phyloP scores from a whole-genome alignment of 2,888 invertebrate species.

The Microctonus brassicae region DNA sequence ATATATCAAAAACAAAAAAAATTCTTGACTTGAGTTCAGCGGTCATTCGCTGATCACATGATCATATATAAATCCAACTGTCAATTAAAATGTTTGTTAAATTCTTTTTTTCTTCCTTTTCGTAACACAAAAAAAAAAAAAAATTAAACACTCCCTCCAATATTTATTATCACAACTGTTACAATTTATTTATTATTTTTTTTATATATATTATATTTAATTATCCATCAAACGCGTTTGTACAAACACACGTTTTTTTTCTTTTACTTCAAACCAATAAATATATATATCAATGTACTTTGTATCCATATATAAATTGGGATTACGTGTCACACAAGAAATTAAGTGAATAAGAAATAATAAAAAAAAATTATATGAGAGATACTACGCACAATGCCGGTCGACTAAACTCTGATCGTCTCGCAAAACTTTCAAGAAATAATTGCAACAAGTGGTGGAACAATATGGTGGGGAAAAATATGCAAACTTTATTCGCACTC shows the following conservation, averaged over 20 bases:
- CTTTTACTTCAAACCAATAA: not conserved
- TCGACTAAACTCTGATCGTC: conserved; percentile 41
- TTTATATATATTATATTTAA: not conserved
- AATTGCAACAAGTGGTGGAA: conserved; percentile 31
- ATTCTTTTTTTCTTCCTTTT: not conserved
- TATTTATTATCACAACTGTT: not conserved
- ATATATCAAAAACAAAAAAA: not conserved
- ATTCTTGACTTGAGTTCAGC: not conserved
- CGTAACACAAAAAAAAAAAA: not conserved
- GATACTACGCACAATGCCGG: conserved; percentile 35
- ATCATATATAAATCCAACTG: not conserved
- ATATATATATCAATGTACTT: not conserved
- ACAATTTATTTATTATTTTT: not conserved
- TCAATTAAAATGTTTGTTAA: not conserved
- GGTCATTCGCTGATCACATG: not conserved
- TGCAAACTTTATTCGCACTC: conserved; percentile 27
- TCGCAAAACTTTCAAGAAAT: conserved; percentile 39
- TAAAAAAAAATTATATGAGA: not conserved
- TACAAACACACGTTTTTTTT: not conserved
- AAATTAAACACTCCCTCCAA: not conserved
- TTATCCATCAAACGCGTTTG: not conserved
- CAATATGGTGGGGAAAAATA: conserved; percentile 6
- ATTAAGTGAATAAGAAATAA: not conserved
- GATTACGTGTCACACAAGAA: not conserved
- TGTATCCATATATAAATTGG: not conserved